These are phyloP conservation scores for Rafetus swinhoei DNA, from an alignment of 2,113 vertebrate genomes.

Conservation along the genomic window DNA sequence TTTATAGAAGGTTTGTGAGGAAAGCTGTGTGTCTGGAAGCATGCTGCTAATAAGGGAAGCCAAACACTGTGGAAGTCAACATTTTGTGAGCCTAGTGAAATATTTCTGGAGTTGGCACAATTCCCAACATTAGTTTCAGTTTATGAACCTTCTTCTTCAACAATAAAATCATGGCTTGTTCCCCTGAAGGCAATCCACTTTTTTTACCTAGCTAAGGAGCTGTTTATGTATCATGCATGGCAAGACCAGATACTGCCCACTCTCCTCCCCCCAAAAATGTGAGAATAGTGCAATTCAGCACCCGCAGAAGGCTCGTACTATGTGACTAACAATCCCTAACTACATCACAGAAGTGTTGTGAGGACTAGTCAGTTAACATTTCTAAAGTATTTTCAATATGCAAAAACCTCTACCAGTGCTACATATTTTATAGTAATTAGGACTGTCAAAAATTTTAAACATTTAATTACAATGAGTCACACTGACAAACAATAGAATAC, in stretches of 20 bases:
- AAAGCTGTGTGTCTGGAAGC: neutral
- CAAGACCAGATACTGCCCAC: neutral
- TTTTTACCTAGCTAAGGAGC: neutral
- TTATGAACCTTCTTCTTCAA: neutral
- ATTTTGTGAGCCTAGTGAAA: neutral
- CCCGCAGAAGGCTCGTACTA: neutral
- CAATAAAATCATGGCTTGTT: neutral
- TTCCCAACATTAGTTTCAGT: neutral
- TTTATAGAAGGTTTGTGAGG: conserved; percentile 1
- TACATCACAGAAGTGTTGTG: neutral
- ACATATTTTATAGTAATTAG: too few species aligned
- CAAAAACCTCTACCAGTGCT: neutral
- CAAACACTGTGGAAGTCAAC: neutral
- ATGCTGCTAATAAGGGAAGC: neutral
- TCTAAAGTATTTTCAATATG: neutral
- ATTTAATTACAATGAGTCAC: too few species aligned
- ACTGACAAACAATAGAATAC: too few species aligned
- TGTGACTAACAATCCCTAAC: neutral
- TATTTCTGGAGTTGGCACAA: neutral
- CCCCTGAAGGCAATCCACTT: neutral
- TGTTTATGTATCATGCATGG: neutral
- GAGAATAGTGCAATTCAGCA: neutral
- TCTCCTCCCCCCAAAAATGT: neutral
- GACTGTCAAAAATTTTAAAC: too few species aligned
- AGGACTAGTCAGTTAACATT: neutral